Percentiles rank a stretch among this genome's conserved stretches.
phyloP scores from a whole-genome alignment of 2,797 vertebrate genomes.

The Melopsittacus undulatus region DNA sequence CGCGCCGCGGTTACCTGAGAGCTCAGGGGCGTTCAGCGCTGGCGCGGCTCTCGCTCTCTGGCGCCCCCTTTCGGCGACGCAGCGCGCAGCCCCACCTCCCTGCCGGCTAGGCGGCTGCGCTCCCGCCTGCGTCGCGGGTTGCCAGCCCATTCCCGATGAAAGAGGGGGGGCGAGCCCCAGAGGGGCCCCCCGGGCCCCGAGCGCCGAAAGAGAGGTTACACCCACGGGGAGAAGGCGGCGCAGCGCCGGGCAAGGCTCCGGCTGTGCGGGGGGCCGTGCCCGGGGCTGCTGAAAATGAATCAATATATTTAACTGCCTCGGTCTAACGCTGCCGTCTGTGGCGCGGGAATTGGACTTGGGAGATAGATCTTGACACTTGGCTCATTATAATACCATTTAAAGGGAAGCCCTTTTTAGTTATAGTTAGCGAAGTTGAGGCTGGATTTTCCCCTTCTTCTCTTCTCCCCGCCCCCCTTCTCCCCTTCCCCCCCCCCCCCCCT shows the following conservation, averaged over 20 bases:
- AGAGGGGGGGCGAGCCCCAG: background rate
- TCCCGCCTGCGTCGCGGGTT: background rate
- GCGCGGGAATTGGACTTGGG: background rate
- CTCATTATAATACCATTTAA: constrained; percentile 60
- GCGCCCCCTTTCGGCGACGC: constrained; percentile 65
- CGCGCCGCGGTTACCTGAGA: background rate
- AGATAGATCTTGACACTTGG: constrained; percentile 57
- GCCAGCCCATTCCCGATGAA: background rate
- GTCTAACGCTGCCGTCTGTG: background rate
- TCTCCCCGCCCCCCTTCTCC: fast-evolving
- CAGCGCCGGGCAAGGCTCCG: background rate
- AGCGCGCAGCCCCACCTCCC: background rate
- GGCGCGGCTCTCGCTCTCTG: constrained; percentile 34
- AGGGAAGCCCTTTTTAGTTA: constrained; percentile 45
- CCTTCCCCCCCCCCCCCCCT: fast-evolving
- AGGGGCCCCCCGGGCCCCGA: background rate
- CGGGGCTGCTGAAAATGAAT: background rate
- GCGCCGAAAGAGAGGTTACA: background rate
- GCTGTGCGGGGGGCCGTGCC: background rate
- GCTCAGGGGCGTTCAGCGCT: background rate
- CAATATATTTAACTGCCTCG: background rate
- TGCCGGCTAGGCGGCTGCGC: background rate
- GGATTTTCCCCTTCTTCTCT: background rate
- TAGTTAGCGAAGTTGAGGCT: constrained; percentile 50
- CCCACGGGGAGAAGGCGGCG: background rate